Percentiles rank a stretch among this genome's conserved stretches.
These are phyloP conservation scores for Melanerpes aurifrons DNA, from an alignment of 2,113 vertebrate species.

Conservation along the genomic window DNA sequence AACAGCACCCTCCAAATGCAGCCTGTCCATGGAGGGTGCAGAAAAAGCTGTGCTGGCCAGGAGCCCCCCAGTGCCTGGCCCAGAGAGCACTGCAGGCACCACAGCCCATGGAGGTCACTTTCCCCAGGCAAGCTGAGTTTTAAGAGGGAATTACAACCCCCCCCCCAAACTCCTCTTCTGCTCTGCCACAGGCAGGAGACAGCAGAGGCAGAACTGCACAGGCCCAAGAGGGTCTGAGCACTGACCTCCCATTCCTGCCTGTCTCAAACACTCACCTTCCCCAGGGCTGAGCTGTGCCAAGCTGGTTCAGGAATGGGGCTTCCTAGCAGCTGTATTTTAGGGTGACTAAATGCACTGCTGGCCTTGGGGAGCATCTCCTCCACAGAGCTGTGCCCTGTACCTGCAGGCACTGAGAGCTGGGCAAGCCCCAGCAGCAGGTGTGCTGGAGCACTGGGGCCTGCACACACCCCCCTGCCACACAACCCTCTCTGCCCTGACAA, in stretches of 20 bases:
- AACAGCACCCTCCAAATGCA: neutral
- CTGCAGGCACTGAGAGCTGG: neutral
- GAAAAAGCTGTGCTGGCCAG: neutral
- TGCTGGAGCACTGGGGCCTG: neutral
- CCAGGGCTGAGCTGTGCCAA: neutral
- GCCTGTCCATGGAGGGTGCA: neutral
- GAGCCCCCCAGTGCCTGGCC: neutral
- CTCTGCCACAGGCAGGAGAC: neutral
- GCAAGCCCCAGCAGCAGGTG: neutral
- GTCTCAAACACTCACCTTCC: neutral
- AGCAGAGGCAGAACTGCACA: neutral
- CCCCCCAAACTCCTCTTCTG: neutral
- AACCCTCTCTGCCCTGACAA: neutral
- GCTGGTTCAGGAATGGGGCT: neutral
- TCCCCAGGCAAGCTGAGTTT: neutral
- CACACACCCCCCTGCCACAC: neutral
- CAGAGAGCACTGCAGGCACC: neutral
- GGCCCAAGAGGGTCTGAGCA: neutral
- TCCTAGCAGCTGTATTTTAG: neutral
- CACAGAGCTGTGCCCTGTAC: neutral
- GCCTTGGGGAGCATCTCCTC: conserved; percentile 11
- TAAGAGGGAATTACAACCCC: neutral
- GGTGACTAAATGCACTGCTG: neutral
- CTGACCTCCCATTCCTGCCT: neutral
- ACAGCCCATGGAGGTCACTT: neutral